Conservation (phyloP, 2,113 vertebrate species). For the Lepisosteus oculatus region DNA sequence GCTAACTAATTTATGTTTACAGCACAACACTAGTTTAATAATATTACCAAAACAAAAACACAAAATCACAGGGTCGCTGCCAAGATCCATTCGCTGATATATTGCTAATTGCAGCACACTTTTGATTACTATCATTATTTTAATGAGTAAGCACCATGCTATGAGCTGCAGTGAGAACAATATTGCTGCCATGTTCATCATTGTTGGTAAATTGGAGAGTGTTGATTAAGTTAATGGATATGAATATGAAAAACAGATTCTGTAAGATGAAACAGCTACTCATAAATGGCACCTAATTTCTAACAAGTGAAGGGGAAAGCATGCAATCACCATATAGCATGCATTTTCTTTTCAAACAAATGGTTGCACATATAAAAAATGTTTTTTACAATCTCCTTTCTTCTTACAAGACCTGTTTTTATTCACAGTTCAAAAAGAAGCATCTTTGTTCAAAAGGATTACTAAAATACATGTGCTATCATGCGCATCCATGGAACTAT, state of each 20-base stretch:
- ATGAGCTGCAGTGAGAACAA: conserved; percentile 37
- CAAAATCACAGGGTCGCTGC: not conserved
- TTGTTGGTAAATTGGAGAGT: conserved; percentile 50
- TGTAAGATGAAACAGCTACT: conserved; percentile 48
- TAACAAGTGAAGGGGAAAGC: no score
- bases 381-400: no score
- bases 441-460: no score
- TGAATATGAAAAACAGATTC: conserved; percentile 55
- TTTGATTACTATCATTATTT: conserved; percentile 23
- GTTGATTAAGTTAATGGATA: conserved; percentile 72
- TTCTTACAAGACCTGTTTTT: no score
- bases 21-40: not conserved
- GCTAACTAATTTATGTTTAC: not conserved
- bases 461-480: no score
- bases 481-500: no score
- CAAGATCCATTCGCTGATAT: conserved; percentile 6
- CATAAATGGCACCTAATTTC: conserved; percentile 11
- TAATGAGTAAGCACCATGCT: conserved; percentile 14
- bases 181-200: conserved; percentile 41
- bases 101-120: conserved; percentile 19
- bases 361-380: no score
- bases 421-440: no score
- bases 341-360: no score
- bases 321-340: no score
- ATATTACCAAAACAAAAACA: not conserved